These are phyloP conservation scores for Paradoxurus hermaphroditus DNA, from an alignment of 2,113 vertebrate species.

Conservation along the genomic window DNA sequence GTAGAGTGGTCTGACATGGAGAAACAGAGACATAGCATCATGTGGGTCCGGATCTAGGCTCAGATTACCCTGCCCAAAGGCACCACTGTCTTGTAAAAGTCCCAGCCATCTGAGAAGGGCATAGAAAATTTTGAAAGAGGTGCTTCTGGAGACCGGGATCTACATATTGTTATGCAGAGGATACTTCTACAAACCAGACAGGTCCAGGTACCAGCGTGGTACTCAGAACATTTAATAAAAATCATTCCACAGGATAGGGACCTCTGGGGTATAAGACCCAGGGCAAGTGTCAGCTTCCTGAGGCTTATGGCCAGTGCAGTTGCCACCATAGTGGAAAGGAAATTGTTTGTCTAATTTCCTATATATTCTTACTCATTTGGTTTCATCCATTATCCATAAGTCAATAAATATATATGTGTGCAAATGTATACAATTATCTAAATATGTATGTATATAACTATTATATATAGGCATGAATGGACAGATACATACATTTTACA, in stretches of 20 bases:
- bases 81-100: background rate
- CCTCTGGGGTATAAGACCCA: background rate
- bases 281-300: background rate
- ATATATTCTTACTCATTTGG: background rate
- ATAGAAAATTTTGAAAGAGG: background rate
- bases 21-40: background rate
- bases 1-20: background rate
- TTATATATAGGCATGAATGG: background rate
- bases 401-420: background rate
- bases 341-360: background rate
- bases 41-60: background rate
- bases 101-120: background rate
- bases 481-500: background rate
- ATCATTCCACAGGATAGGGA: rapidly evolving
- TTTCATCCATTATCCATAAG: background rate
- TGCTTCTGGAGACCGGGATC: background rate
- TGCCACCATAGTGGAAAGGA: background rate
- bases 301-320: background rate
- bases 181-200: background rate
- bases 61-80: background rate
- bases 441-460: background rate
- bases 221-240: background rate
- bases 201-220: background rate
- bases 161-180: background rate
- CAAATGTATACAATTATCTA: background rate